Evolutionary conservation across 2,797 vertebrate species (phyloP).

Genomic region (Urocyon cinereoargenteus): DNA sequence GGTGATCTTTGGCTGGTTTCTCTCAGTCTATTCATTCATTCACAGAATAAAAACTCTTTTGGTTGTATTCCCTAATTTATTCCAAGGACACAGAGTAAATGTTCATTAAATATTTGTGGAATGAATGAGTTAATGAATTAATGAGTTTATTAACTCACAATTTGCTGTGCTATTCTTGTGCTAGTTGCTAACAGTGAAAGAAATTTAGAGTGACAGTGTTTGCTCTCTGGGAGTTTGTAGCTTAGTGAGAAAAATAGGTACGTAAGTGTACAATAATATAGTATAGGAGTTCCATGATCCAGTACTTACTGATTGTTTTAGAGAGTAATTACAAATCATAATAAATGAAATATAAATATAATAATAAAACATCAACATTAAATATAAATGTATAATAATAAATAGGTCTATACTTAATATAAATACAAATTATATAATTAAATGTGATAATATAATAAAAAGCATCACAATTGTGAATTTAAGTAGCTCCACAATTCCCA

Average conservation of each 20-base stretch:
- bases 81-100: neutral
- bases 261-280: neutral
- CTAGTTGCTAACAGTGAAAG: neutral
- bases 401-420: neutral
- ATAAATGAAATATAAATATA: neutral
- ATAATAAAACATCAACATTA: neutral
- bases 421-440: neutral
- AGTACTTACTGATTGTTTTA: neutral
- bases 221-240: neutral
- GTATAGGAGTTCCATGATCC: neutral
- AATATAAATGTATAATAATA: neutral
- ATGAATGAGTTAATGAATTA: neutral
- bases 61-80: neutral
- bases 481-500: neutral
- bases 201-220: neutral
- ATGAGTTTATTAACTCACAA: neutral
- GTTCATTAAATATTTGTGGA: neutral
- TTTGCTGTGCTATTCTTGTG: neutral
- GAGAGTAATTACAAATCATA: constrained; percentile 34
- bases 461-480: neutral
- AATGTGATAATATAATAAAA: neutral
- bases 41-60: neutral
- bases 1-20: neutral
- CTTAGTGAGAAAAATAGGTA: neutral
- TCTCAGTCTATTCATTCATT: neutral